phyloP scores from a whole-genome alignment of 2,888 invertebrate genomes.

The Tipula vernalis region DNA sequence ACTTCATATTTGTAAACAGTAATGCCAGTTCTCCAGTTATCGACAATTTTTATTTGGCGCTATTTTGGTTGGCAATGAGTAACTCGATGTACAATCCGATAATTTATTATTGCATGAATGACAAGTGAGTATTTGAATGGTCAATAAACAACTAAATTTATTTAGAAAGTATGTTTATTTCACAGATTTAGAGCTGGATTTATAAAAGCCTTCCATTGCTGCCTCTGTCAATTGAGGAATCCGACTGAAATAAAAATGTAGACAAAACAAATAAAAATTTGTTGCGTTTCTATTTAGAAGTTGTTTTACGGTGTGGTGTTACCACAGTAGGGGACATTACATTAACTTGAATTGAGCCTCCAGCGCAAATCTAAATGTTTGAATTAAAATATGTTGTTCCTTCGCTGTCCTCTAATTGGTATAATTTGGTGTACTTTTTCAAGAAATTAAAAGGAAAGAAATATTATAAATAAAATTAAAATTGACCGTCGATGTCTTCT shows the following conservation, averaged over 20 bases:
- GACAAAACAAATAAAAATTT: neutral
- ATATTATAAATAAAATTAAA: too few relatives aligned
- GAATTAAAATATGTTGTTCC: too few relatives aligned
- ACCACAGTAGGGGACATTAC: too few relatives aligned
- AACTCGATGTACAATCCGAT: neutral
- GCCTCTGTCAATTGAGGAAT: neutral
- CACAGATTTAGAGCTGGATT: neutral
- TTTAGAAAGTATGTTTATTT: neutral
- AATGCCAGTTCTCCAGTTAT: neutral
- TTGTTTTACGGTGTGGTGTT: too few relatives aligned
- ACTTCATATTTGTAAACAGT: neutral
- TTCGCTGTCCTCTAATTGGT: too few relatives aligned
- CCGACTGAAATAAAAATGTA: neutral
- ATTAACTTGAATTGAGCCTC: too few relatives aligned
- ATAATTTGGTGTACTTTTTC: too few relatives aligned
- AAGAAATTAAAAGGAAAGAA: too few relatives aligned
- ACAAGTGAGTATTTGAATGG: neutral
- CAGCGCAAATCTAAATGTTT: too few relatives aligned
- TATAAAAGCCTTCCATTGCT: neutral
- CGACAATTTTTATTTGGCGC: neutral
- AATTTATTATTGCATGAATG: neutral
- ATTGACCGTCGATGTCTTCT: too few relatives aligned
- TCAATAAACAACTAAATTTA: too few relatives aligned
- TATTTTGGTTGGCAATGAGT: neutral
- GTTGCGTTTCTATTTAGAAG: too few relatives aligned